Conservation (phyloP, 2,888 invertebrate genomes). For the Rhogogaster chlorosoma region DNA sequence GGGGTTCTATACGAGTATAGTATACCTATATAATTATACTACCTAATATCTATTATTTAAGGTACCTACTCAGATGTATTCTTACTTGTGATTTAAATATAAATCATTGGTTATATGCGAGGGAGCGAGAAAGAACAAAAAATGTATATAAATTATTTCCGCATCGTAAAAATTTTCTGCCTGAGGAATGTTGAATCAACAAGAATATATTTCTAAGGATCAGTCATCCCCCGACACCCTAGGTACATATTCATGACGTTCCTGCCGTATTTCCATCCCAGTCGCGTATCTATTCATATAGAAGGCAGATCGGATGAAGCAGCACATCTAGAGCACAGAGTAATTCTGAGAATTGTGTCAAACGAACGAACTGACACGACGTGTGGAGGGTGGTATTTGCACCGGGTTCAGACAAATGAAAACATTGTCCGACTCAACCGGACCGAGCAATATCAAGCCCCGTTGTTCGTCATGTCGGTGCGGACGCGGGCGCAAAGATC, state of each 20-base stretch:
- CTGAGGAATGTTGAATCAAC: neutral
- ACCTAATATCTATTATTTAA: neutral
- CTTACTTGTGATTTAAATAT: neutral
- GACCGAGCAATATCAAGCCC: constrained; percentile 34
- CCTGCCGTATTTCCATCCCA: neutral
- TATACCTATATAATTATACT: neutral
- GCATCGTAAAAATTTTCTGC: neutral
- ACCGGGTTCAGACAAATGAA: constrained; percentile 27
- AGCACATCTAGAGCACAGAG: neutral
- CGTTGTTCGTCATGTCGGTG: neutral
- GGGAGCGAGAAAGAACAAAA: neutral
- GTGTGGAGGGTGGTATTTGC: neutral
- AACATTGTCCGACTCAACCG: constrained; percentile 41
- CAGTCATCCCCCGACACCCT: constrained; percentile 12
- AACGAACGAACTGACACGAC: neutral
- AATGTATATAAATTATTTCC: neutral
- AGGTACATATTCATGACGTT: neutral
- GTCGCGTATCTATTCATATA: constrained; percentile 8
- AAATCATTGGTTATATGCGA: neutral
- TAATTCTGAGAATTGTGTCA: constrained; percentile 38
- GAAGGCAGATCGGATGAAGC: constrained; percentile 10
- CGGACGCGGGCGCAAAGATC: neutral
- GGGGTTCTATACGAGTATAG: neutral
- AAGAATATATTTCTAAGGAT: neutral
- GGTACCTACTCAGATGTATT: neutral